Percentiles rank a stretch among this genome's conserved stretches.
Evolutionary conservation across 2,797 vertebrate species (phyloP).

Genomic region (Amniataba percoides): DNA sequence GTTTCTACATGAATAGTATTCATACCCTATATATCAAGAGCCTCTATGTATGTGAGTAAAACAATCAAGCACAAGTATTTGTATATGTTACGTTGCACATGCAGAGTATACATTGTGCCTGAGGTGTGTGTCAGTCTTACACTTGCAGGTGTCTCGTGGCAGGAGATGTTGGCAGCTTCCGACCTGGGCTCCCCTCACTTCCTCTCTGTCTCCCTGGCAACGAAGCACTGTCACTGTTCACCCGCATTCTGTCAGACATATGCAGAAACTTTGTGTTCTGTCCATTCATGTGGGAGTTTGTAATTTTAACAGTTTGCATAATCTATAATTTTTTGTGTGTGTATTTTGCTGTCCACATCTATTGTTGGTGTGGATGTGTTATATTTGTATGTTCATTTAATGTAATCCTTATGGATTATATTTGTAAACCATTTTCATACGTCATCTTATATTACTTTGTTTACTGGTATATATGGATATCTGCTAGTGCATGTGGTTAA

Average conservation of each 20-base stretch:
- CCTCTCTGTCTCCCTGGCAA: conserved; percentile 86
- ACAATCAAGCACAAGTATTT: not conserved
- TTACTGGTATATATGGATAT: conserved; percentile 22
- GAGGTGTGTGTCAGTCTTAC: conserved; percentile 60
- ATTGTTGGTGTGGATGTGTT: not conserved
- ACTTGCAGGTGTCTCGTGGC: conserved; percentile 79
- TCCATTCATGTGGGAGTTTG: conserved; percentile 15
- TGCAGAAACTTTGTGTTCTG: conserved; percentile 7
- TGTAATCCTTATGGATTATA: too few species aligned
- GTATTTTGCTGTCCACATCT: conserved; percentile 11
- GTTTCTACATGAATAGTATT: not conserved
- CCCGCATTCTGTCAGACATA: conserved; percentile 82
- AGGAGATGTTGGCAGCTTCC: conserved; percentile 82
- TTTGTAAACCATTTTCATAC: too few species aligned
- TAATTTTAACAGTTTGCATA: not conserved
- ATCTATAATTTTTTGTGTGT: conserved; percentile 10
- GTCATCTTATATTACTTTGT: not conserved
- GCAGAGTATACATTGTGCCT: not conserved
- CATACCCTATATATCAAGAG: not conserved
- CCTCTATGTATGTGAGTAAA: not conserved
- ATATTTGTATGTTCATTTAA: not conserved
- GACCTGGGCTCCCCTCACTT: conserved; percentile 83
- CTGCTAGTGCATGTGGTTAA: conserved; percentile 10
- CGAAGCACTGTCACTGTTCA: conserved; percentile 89
- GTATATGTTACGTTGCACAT: not conserved